Conservation (phyloP, 2,797 vertebrate genomes). For the Pogoniulus pusillus region DNA sequence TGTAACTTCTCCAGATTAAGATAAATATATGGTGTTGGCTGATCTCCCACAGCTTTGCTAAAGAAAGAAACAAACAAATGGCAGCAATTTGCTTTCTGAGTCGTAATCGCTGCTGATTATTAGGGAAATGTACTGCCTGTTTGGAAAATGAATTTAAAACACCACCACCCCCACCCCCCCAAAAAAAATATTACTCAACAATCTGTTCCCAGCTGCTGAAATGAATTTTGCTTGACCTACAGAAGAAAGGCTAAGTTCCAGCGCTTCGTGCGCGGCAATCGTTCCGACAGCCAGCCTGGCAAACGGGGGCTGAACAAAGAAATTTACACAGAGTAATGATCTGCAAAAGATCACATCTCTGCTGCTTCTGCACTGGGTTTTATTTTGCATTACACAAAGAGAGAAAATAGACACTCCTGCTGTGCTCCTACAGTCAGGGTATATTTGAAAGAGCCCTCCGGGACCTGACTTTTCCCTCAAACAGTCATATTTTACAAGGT, state of each 20-base stretch:
- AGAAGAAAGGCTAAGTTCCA: constrained; percentile 48
- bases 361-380: background rate
- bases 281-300: constrained; percentile 18
- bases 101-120: constrained; percentile 46
- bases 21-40: constrained; percentile 21
- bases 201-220: constrained; percentile 22
- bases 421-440: constrained; percentile 19
- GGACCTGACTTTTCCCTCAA: constrained; percentile 29
- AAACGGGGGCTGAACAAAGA: constrained; percentile 30
- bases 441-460: constrained; percentile 22
- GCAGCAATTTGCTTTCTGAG: constrained; percentile 39
- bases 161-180: no score
- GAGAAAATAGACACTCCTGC: constrained; percentile 14
- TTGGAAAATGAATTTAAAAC: constrained; percentile 45
- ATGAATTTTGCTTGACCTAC: constrained; percentile 57
- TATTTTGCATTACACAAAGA: constrained; percentile 49
- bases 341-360: constrained; percentile 40
- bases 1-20: constrained; percentile 66
- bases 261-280: background rate
- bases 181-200: constrained; percentile 1
- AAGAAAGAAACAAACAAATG: background rate
- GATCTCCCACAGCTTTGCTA: constrained; percentile 37
- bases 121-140: constrained; percentile 42
- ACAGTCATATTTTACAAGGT: constrained; percentile 23
- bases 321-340: constrained; percentile 29